Base-by-base conservation (phyloP, 2,888 invertebrate genomes). In the Synergus umbraculus region DNA sequence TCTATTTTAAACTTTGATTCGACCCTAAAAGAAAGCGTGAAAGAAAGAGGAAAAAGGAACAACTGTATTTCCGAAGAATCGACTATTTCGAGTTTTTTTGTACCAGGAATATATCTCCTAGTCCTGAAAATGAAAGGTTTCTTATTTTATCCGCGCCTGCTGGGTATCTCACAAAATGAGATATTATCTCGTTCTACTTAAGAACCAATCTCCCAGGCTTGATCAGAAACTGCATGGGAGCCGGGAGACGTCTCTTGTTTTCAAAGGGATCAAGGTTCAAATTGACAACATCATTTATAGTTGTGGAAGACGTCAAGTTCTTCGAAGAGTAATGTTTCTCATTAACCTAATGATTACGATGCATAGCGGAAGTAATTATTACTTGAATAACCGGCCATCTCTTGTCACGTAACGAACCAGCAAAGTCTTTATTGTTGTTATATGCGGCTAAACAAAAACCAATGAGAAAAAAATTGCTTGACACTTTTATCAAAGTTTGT, bases 201-300 rank as follows among this genome's bases (percentile, higher is more conserved):
- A 49, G 49, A 69, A 69, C 69, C 69, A 69, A 69, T 69, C 69
- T 69, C 69, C 46, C 69, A 29, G 69, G 44, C 69, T 46, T 46
- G 69, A 49, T 69, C 69, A 49, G 69, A 69, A 69, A 69, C 69
- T 69, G 49, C 69, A 69, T 49, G 49, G 69, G 46, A 69, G 46
- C 69, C 15, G 46, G 46, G 46, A 18, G 49, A 46, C 29, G 49
- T 46, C 46, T 69, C 69, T 49, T 69, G 49, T 29, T 44, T 29
- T 69, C 69, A 69, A 69, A 69, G 69, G 44, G 49, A 49, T 69
- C 69, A 7, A 29, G 29, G 69, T 69, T 69, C 69, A 69, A 69
- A 49, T 69, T 69, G 69, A 69, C 69, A 69, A 69, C 69, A 29
- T 69, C 69, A 69, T 69, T 69, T 69, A 46, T 69, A 69, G 69